Conservation (phyloP, 2,113 vertebrate species). For the Nesoenas mayeri region DNA sequence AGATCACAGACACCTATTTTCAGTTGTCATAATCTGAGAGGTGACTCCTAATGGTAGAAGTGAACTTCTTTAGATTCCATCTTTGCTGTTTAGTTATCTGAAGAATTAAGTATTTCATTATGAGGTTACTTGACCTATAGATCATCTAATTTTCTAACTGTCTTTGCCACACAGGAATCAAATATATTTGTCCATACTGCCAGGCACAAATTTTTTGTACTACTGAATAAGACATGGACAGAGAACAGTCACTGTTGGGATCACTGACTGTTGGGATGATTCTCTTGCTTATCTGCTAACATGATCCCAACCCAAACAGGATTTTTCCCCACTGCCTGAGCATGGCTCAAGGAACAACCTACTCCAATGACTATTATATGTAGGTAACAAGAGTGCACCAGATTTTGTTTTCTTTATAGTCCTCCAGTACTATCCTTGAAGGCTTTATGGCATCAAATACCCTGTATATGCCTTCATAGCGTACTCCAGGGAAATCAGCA, state of each 20-base stretch:
- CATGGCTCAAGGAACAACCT: accelerated
- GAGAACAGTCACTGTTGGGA: background rate
- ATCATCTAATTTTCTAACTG: background rate
- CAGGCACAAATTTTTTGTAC: background rate
- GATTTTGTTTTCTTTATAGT: background rate
- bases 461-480: background rate
- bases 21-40: background rate
- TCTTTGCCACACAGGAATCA: background rate
- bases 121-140: background rate
- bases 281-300: background rate
- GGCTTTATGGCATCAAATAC: background rate
- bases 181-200: background rate
- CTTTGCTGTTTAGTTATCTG: background rate
- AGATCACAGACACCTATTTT: background rate
- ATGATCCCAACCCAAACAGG: background rate
- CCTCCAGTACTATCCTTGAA: background rate
- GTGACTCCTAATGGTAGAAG: background rate
- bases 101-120: background rate
- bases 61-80: background rate
- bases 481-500: background rate
- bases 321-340: background rate
- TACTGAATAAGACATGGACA: background rate
- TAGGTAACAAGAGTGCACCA: background rate
- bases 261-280: background rate
- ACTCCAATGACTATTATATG: background rate